phyloP scores from a whole-genome alignment of 2,113 vertebrate genomes.

The Cololabis saira region DNA sequence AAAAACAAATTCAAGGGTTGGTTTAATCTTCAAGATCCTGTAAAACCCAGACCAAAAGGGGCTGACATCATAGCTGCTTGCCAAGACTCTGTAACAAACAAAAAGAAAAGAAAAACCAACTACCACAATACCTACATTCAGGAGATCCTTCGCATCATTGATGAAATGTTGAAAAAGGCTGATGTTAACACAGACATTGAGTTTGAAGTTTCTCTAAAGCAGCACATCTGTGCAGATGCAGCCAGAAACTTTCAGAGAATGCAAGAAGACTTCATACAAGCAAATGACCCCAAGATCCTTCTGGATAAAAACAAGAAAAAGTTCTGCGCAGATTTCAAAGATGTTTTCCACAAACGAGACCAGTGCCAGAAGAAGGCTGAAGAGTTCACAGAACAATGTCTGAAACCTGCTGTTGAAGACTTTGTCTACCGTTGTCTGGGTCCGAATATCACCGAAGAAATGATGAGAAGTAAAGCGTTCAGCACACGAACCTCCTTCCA shows the following conservation, averaged over 20 bases:
- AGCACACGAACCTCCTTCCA: constrained; percentile 57
- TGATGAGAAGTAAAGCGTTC: constrained; percentile 35
- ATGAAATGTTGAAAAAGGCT: background rate
- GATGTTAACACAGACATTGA: accelerated
- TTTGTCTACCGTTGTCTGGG: constrained; percentile 54
- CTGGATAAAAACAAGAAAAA: constrained; percentile 41
- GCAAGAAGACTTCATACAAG: constrained; percentile 50
- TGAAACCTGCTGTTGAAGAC: constrained; percentile 58
- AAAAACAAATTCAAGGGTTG: accelerated
- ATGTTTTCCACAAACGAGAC: constrained; percentile 61
- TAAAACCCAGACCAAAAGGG: accelerated
- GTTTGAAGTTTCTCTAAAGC: constrained; percentile 69
- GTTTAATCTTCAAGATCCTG: accelerated
- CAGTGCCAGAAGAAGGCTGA: constrained; percentile 74
- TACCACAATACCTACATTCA: constrained; percentile 63
- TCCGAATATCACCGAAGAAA: constrained; percentile 59
- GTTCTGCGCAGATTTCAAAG: constrained; percentile 52
- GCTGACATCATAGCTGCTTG: constrained; percentile 10
- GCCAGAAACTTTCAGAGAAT: constrained; percentile 52
- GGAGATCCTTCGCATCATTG: constrained; percentile 62
- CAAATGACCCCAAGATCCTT: constrained; percentile 57
- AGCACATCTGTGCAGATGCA: constrained; percentile 68
- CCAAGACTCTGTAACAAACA: accelerated
- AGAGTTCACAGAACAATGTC: constrained; percentile 56
- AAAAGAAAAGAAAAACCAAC: accelerated